Percentiles rank a stretch among this genome's conserved stretches.
Conservation (phyloP, 2,113 vertebrate species). For the Hemiprocne comata region DNA sequence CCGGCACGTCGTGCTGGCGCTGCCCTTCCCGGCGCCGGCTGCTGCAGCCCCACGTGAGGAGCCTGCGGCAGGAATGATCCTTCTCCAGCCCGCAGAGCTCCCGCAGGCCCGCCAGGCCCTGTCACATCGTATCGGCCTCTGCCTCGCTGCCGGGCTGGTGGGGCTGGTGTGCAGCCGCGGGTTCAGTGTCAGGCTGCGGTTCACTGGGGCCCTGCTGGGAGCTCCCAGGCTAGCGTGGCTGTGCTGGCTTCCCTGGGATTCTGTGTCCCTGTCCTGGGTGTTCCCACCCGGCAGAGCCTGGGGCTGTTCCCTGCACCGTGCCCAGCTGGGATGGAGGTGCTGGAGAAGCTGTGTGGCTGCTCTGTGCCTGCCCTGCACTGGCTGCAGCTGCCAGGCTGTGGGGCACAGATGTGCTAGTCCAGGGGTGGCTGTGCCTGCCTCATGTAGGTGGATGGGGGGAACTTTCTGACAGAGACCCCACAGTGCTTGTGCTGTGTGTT, state of each 20-base stretch:
- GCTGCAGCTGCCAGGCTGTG: accelerated
- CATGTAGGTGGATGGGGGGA: accelerated
- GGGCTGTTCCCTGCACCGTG: accelerated
- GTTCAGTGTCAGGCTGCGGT: not conserved
- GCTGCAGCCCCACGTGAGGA: not conserved
- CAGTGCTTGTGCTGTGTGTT: accelerated
- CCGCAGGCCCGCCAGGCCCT: accelerated
- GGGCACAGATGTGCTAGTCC: not conserved
- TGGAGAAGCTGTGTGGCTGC: accelerated
- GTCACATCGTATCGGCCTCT: not conserved
- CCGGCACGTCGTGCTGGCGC: not conserved
- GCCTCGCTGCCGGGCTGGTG: accelerated
- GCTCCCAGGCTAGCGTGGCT: accelerated
- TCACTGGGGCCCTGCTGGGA: accelerated
- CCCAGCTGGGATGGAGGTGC: not conserved
- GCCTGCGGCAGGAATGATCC: not conserved
- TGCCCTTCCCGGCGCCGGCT: not conserved
- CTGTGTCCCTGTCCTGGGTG: accelerated
- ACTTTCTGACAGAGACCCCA: too few relatives aligned
- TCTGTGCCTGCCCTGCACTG: accelerated
- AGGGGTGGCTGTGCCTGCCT: not conserved
- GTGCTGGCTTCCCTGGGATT: not conserved
- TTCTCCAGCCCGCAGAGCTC: not conserved
- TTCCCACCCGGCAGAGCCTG: not conserved
- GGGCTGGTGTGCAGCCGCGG: not conserved